phyloP scores from a whole-genome alignment of 30 jellyfish, hydroid and myxozoan genomes.

The Nemopilema nomurai region DNA sequence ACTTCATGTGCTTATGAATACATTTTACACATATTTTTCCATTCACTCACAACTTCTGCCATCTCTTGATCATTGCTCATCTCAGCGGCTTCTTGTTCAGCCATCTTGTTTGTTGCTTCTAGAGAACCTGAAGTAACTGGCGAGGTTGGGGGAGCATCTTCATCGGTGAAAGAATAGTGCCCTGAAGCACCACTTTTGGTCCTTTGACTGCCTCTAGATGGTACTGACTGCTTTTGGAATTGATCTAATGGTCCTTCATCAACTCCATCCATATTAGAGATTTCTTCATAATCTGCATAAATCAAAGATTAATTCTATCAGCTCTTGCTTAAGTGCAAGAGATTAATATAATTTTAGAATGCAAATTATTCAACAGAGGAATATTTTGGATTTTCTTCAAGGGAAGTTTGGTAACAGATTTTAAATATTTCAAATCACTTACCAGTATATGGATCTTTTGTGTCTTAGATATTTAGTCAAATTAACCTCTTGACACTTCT shows the following conservation, averaged over 20 bases:
- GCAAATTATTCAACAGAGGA: no score
- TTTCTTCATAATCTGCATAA: not conserved
- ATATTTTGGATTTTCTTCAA: no score
- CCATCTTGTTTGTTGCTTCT: not conserved
- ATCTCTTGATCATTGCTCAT: not conserved
- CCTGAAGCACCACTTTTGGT: constrained; percentile 16
- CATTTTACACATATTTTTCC: no score
- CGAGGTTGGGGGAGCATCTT: not conserved
- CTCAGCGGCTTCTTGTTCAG: not conserved
- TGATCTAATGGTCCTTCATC: not conserved
- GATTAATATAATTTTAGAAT: no score
- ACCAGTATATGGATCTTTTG: no score
- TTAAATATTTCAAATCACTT: no score
- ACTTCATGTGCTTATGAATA: no score
- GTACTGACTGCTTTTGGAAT: not conserved
- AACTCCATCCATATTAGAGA: constrained; percentile 11
- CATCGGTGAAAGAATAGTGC: not conserved
- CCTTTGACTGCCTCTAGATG: constrained; percentile 24
- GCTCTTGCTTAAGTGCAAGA: no score
- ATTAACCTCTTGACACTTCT: no score
- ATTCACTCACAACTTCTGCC: constrained; percentile 11
- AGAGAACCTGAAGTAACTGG: not conserved
- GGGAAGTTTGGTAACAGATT: no score
- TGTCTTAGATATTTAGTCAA: no score
- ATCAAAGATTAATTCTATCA: not conserved